These are phyloP conservation scores for Scomber japonicus DNA, from an alignment of 2,113 vertebrate species.

Conservation along the genomic window DNA sequence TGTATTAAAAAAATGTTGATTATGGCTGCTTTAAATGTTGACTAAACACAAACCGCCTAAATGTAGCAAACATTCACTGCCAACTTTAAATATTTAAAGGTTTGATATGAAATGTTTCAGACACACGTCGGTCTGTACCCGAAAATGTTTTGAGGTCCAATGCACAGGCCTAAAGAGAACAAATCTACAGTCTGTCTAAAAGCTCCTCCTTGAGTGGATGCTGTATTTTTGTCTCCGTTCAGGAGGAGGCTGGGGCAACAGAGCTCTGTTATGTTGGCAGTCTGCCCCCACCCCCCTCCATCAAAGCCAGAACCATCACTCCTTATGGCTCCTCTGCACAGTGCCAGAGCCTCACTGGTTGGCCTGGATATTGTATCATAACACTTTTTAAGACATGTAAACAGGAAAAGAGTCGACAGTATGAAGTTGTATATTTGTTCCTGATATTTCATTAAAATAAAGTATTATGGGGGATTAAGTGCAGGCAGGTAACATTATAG, in stretches of 20 bases:
- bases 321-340: not conserved
- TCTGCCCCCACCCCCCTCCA: too few relatives aligned
- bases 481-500: not conserved
- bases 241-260: not conserved
- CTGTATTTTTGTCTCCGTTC: too few relatives aligned
- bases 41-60: too few relatives aligned
- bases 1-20: too few relatives aligned
- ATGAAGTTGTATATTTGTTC: not conserved
- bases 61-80: too few relatives aligned
- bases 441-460: not conserved
- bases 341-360: too few relatives aligned
- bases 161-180: not conserved
- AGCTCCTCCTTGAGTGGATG: too few relatives aligned
- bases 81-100: too few relatives aligned
- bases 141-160: not conserved
- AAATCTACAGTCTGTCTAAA: too few relatives aligned
- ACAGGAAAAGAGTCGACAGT: conserved; percentile 23
- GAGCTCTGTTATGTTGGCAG: conserved; percentile 35
- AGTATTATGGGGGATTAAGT: not conserved
- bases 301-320: not conserved
- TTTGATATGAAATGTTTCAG: too few relatives aligned
- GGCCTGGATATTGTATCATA: conserved; percentile 5
- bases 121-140: too few relatives aligned
- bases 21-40: too few relatives aligned
- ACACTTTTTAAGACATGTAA: not conserved